A percentile compares a stretch with the other conserved stretches of the same genome.
phyloP scores from a whole-genome alignment of 2,797 vertebrate species.

The Knipowitschia caucasica region DNA sequence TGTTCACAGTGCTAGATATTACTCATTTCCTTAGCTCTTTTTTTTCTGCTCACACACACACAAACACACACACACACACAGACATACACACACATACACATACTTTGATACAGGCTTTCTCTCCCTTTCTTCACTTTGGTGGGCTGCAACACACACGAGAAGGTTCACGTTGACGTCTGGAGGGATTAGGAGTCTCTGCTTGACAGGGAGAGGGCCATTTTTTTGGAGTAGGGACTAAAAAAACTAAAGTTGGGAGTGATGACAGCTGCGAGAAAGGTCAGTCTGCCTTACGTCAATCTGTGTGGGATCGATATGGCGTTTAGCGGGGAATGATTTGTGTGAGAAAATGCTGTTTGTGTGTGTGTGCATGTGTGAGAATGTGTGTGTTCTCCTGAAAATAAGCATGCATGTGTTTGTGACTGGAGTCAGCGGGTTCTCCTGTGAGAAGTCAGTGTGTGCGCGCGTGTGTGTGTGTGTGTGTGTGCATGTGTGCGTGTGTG shows the following conservation, averaged over 20 bases:
- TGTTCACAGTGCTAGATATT: constrained; percentile 82
- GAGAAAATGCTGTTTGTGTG: constrained; percentile 3
- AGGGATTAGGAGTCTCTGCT: constrained; percentile 31
- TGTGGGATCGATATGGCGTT: constrained; percentile 7
- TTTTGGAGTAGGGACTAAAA: constrained; percentile 31
- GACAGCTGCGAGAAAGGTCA: constrained; percentile 70
- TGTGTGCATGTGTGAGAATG: constrained; percentile 1
- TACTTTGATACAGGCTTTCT: constrained; percentile 54
- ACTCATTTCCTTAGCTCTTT: constrained; percentile 83
- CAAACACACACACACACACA: constrained; percentile 38
- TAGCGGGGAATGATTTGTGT: background rate
- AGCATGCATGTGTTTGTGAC: constrained; percentile 16
- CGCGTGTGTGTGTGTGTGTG: constrained; percentile 65
- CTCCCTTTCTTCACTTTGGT: constrained; percentile 56
- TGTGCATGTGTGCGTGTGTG: constrained; percentile 63
- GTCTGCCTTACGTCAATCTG: constrained; percentile 54
- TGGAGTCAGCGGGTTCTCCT: constrained; percentile 18
- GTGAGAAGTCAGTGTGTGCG: no score
- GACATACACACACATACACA: constrained; percentile 35
- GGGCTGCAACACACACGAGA: constrained; percentile 62
- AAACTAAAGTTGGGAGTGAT: constrained; percentile 65
- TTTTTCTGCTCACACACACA: constrained; percentile 60
- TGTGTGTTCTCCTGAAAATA: constrained; percentile 30
- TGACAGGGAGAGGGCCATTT: constrained; percentile 44
- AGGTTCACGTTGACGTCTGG: constrained; percentile 57